These are phyloP conservation scores for Drosophila littoralis DNA, from an alignment of 1,140 invertebrate species.

Conservation along the genomic window DNA sequence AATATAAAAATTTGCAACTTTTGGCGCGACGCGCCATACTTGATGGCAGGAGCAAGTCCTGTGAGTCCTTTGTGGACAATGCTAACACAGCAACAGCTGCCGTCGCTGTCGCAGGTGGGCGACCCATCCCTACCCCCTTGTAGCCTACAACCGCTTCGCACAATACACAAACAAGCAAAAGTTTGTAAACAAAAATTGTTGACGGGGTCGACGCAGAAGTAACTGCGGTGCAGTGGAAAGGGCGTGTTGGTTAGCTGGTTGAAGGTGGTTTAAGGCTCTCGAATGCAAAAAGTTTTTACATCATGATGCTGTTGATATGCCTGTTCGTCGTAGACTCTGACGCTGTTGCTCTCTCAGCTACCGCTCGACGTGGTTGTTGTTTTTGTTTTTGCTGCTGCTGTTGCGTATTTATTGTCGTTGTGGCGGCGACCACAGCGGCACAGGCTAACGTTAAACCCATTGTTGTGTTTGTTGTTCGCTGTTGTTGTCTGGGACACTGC, in stretches of 20 bases:
- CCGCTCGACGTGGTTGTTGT: conserved; percentile 21
- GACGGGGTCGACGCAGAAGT: conserved; percentile 33
- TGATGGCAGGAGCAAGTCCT: conserved; percentile 34
- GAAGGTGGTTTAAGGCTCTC: conserved; percentile 46
- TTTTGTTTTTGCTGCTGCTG: conserved; percentile 40
- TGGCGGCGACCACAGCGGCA: conserved; percentile 46
- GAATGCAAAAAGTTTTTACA: conserved; percentile 74
- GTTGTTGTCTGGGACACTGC: conserved; percentile 41
- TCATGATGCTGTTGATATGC: conserved; percentile 82
- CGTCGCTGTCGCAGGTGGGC: background rate
- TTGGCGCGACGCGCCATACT: conserved; percentile 56
- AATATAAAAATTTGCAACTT: conserved; percentile 63
- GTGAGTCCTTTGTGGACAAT: conserved; percentile 68
- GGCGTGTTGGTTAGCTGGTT: conserved; percentile 53
- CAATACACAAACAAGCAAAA: conserved; percentile 78
- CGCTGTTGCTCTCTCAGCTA: conserved; percentile 31
- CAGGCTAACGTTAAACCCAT: conserved; percentile 56
- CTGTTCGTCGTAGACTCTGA: conserved; percentile 39
- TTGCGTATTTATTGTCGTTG: conserved; percentile 75
- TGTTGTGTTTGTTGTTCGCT: conserved; percentile 29
- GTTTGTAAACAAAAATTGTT: conserved; percentile 83
- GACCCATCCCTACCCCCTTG: conserved; percentile 1
- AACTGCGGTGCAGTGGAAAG: conserved; percentile 13
- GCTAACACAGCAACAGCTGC: conserved; percentile 43
- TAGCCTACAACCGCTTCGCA: conserved; percentile 21